A percentile compares a stretch with the other conserved stretches of the same genome.
Conservation (phyloP, 2,113 vertebrate species). For the Grantiella picta region DNA sequence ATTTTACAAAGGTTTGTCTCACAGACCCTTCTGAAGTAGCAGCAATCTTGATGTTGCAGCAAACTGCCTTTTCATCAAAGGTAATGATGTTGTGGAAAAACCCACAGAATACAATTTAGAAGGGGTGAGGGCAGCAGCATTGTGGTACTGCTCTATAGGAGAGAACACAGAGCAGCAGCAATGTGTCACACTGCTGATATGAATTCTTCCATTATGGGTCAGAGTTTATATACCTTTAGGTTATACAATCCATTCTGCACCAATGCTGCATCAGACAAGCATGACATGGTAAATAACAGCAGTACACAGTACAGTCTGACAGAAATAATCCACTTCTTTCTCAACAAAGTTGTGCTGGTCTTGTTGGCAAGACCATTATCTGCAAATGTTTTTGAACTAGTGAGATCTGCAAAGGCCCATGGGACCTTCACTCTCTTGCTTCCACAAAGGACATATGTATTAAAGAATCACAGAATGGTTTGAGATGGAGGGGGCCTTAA, state of each 20-base stretch:
- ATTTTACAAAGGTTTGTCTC: background rate
- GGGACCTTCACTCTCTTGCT: background rate
- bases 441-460: background rate
- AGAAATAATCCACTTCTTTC: background rate
- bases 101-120: rapidly evolving
- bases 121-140: background rate
- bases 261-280: background rate
- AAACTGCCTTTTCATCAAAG: background rate
- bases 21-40: background rate
- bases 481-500: background rate
- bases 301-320: background rate
- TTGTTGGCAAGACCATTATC: background rate
- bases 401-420: background rate
- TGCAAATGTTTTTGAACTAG: background rate
- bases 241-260: background rate
- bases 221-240: background rate
- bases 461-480: background rate
- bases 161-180: background rate
- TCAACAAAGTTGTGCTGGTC: background rate
- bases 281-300: background rate
- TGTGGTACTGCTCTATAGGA: background rate
- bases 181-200: background rate
- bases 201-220: background rate
- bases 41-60: background rate
- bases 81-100: background rate